A percentile compares a stretch with the other conserved stretches of the same genome.
Conservation (phyloP, 2,113 vertebrate species). For the Phrynocephalus versicolor region DNA sequence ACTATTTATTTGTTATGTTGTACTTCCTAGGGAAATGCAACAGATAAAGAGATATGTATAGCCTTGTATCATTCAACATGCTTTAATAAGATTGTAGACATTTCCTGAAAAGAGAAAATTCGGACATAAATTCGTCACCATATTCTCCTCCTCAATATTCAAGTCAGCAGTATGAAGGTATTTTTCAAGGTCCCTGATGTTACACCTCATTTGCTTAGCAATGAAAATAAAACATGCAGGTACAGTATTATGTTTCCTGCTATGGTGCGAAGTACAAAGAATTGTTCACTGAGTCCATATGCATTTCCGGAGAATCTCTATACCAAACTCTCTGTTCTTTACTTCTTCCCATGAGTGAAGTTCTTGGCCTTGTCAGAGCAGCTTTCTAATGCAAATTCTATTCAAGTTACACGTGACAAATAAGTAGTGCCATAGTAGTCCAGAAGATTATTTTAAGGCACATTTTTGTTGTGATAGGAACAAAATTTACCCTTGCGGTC, state of each 20-base stretch:
- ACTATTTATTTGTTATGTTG: too few relatives aligned
- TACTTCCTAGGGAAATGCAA: not conserved
- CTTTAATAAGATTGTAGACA: not conserved
- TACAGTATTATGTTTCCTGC: not conserved
- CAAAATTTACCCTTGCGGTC: slow-evolving; percentile 34
- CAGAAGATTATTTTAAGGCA: slow-evolving; percentile 7
- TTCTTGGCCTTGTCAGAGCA: slow-evolving; percentile 1
- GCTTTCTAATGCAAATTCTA: slow-evolving; percentile 28
- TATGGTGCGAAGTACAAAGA: slow-evolving; percentile 20
- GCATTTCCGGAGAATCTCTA: fast-evolving
- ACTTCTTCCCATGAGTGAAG: not conserved
- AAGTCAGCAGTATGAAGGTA: not conserved
- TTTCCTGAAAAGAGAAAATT: not conserved
- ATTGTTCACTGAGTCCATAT: not conserved
- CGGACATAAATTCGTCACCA: not conserved
- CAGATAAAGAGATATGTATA: not conserved
- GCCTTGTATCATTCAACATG: not conserved
- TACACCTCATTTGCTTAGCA: not conserved
- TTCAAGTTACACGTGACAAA: slow-evolving; percentile 9
- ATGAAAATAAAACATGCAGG: not conserved
- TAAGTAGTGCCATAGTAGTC: not conserved
- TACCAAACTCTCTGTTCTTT: not conserved
- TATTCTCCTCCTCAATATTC: not conserved
- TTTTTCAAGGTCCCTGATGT: not conserved
- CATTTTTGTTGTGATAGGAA: slow-evolving; percentile 3